These are phyloP conservation scores for Aphelocoma californica DNA, from an alignment of 2,797 vertebrate species.

Conservation along the genomic window DNA sequence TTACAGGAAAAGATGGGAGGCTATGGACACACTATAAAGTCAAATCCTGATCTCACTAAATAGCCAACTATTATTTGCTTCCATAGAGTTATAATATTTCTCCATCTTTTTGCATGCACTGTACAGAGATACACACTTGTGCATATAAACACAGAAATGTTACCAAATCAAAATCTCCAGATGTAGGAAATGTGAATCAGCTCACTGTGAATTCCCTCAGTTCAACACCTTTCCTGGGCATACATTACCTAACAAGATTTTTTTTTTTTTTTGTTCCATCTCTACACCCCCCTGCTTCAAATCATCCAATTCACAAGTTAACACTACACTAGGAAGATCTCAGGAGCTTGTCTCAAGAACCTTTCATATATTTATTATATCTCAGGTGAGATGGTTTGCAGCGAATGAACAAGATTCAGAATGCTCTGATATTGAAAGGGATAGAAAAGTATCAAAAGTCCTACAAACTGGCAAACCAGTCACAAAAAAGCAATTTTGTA, in stretches of 20 bases:
- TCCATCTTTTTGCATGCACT: background rate
- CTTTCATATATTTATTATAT: background rate
- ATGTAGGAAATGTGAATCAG: background rate
- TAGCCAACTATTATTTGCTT: background rate
- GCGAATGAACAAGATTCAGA: background rate
- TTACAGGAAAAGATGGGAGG: background rate
- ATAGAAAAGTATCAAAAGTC: background rate
- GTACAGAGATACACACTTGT: background rate
- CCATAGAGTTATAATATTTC: background rate
- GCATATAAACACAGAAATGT: background rate
- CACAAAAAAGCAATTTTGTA: background rate
- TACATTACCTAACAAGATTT: background rate
- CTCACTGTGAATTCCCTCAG: background rate
- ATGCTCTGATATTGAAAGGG: background rate
- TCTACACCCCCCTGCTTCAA: fast-evolving
- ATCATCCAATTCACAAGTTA: background rate
- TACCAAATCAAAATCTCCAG: background rate
- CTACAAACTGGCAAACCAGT: background rate
- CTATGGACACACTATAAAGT: background rate
- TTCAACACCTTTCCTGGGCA: background rate
- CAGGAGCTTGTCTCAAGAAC: background rate
- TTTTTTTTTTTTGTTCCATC: background rate
- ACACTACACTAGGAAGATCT: background rate
- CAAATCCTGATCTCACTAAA: background rate
- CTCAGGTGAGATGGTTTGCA: background rate